A percentile compares a stretch with the other conserved stretches of the same genome.
Evolutionary conservation across 2,888 invertebrate species (phyloP).

Genomic region (Theretra japonica): DNA sequence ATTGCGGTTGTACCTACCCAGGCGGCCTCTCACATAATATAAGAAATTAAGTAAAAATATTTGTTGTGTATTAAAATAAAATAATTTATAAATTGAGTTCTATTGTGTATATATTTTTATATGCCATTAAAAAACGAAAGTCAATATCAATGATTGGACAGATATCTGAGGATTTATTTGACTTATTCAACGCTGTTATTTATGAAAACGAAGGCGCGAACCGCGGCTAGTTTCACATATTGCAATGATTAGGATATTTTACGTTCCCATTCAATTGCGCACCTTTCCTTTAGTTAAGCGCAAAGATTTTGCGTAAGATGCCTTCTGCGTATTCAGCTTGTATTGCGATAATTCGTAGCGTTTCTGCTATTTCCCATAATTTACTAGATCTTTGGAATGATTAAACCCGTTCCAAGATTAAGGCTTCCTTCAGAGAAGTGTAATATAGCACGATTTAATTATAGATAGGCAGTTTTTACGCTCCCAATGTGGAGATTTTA

Average conservation of each 20-base stretch:
- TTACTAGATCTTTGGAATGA: constrained; percentile 29
- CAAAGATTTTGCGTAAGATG: constrained; percentile 25
- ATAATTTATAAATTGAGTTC: background rate
- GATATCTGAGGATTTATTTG: background rate
- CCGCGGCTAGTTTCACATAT: background rate
- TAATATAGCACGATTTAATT: constrained; percentile 26
- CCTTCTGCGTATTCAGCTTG: constrained; percentile 19
- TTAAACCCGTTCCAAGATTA: constrained; percentile 19
- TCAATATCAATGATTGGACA: background rate
- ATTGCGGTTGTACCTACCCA: too few species aligned
- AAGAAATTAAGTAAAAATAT: background rate
- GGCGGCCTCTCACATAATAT: too few species aligned
- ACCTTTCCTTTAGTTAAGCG: constrained; percentile 10
- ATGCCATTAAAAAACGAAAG: background rate
- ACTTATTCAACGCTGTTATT: background rate
- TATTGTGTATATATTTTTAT: background rate
- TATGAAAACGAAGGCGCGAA: background rate
- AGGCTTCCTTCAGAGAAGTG: constrained; percentile 5
- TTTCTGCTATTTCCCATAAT: constrained; percentile 29
- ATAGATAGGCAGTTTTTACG: constrained; percentile 23
- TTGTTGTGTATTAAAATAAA: background rate
- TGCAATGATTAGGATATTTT: constrained; percentile 19
- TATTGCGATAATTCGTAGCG: constrained; percentile 25
- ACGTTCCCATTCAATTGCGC: constrained; percentile 20
- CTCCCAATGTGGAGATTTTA: constrained; percentile 7